Conservation (phyloP, 2,797 vertebrate species). For the Simalia tracyae region DNA sequence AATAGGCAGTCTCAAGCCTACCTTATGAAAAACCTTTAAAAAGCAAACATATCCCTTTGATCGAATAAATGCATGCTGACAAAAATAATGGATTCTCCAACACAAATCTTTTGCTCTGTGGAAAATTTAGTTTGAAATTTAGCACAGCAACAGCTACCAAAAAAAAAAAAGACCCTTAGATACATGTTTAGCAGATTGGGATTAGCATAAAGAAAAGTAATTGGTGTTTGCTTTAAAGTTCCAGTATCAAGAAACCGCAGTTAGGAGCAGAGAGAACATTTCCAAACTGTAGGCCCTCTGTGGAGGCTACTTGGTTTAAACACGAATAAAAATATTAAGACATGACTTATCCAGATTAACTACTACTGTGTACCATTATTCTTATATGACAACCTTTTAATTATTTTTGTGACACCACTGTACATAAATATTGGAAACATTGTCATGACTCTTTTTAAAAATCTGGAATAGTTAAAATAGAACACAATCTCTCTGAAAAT, state of each 20-base stretch:
- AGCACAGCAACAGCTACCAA: conserved; percentile 2
- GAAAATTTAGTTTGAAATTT: conserved; percentile 10
- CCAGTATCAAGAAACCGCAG: conserved; percentile 3
- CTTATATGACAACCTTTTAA: neutral
- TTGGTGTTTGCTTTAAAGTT: conserved; percentile 22
- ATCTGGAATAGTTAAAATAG: neutral
- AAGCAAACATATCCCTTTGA: neutral
- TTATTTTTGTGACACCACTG: neutral
- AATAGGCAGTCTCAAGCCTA: neutral
- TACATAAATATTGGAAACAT: neutral
- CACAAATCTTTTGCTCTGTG: conserved; percentile 7
- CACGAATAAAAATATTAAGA: neutral
- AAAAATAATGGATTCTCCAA: conserved; percentile 36
- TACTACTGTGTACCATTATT: neutral
- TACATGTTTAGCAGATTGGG: neutral
- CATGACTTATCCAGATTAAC: conserved; percentile 2
- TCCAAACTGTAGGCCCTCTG: neutral
- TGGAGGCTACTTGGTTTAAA: neutral
- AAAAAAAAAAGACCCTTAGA: conserved; percentile 11
- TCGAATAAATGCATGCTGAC: conserved; percentile 58
- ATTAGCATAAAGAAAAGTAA: conserved; percentile 34
- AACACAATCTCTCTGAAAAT: neutral
- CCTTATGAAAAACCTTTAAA: neutral
- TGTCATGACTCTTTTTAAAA: neutral
- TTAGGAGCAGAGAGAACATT: neutral